phyloP scores from a whole-genome alignment of 1,140 invertebrate genomes.

The Pseudomyrmex pallidus region DNA sequence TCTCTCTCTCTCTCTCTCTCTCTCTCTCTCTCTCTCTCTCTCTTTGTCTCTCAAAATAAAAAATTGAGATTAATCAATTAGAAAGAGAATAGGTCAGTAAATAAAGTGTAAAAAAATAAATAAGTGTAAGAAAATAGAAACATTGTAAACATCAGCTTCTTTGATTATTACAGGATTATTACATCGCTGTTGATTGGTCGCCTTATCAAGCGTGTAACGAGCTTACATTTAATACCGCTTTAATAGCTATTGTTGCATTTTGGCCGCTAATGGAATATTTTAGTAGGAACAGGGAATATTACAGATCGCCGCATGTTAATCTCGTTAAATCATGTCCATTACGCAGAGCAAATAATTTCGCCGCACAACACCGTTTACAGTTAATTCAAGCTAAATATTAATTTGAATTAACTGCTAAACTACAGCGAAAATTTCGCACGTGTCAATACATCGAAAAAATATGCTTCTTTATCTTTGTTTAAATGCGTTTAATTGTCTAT shows the following conservation, averaged over 20 bases:
- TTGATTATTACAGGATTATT: conserved; percentile 34
- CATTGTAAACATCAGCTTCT: background rate
- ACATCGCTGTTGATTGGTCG: conserved; percentile 31
- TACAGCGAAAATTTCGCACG: background rate
- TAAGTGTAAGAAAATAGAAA: too few species aligned
- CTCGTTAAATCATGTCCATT: conserved; percentile 50
- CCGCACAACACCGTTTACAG: conserved; percentile 29
- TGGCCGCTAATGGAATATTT: conserved; percentile 54
- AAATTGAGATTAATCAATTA: conserved; percentile 5
- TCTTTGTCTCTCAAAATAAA: background rate
- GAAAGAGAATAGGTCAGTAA: background rate
- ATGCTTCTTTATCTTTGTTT: background rate
- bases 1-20: too few species aligned
- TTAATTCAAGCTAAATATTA: conserved; percentile 34
- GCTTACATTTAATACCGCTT: conserved; percentile 53
- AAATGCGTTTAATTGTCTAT: background rate
- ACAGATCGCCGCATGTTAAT: conserved; percentile 57
- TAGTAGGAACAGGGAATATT: conserved; percentile 52
- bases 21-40: too few species aligned
- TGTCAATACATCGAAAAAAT: background rate
- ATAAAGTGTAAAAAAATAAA: too few species aligned
- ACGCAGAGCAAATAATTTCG: conserved; percentile 50
- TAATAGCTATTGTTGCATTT: conserved; percentile 54
- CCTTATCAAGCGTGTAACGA: conserved; percentile 33
- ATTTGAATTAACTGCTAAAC: conserved; percentile 26